Percentiles rank a stretch among this genome's conserved stretches.
These are phyloP conservation scores for Ryuthela nishihirai DNA, from an alignment of 2,888 invertebrate genomes.

Conservation along the genomic window DNA sequence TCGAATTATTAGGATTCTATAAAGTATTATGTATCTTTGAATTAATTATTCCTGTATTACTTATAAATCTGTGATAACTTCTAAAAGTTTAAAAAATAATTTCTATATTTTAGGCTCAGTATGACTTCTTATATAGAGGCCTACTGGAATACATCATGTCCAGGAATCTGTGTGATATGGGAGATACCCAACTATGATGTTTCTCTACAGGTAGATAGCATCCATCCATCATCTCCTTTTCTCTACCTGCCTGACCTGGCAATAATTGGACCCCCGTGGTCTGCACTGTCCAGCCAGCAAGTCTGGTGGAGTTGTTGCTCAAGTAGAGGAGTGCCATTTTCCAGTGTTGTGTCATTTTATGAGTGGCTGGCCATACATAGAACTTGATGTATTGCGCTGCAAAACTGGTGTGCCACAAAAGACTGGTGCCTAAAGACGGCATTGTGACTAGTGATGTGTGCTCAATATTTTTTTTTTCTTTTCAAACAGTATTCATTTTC, in stretches of 20 bases:
- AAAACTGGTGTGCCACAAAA: slow-evolving; percentile 3
- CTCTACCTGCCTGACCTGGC: slow-evolving; percentile 33
- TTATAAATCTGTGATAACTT: too few relatives aligned
- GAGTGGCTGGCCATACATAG: slow-evolving; percentile 11
- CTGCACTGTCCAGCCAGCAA: slow-evolving; percentile 30
- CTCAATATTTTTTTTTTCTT: too few relatives aligned
- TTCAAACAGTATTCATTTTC: too few relatives aligned
- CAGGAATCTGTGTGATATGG: slow-evolving; percentile 43
- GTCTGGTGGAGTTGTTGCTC: slow-evolving; percentile 35
- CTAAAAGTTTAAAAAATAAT: too few relatives aligned
- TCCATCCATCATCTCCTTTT: slow-evolving; percentile 36
- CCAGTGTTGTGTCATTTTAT: slow-evolving; percentile 16
- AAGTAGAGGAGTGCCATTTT: slow-evolving; percentile 35
- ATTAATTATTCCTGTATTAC: too few relatives aligned
- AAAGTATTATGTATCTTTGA: too few relatives aligned
- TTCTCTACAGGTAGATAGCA: slow-evolving; percentile 7
- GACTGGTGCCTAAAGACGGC: slow-evolving; percentile 2
- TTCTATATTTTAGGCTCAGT: slow-evolving; percentile 67
- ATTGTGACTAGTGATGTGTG: slow-evolving; percentile 1
- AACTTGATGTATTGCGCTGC: slow-evolving; percentile 6
- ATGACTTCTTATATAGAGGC: slow-evolving; percentile 88
- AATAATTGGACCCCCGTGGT: slow-evolving; percentile 19
- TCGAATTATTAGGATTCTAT: too few relatives aligned
- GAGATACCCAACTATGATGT: slow-evolving; percentile 43
- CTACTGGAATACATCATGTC: slow-evolving; percentile 55